Conservation (phyloP, 2,888 invertebrate genomes). For the Acrobasis repandana region DNA sequence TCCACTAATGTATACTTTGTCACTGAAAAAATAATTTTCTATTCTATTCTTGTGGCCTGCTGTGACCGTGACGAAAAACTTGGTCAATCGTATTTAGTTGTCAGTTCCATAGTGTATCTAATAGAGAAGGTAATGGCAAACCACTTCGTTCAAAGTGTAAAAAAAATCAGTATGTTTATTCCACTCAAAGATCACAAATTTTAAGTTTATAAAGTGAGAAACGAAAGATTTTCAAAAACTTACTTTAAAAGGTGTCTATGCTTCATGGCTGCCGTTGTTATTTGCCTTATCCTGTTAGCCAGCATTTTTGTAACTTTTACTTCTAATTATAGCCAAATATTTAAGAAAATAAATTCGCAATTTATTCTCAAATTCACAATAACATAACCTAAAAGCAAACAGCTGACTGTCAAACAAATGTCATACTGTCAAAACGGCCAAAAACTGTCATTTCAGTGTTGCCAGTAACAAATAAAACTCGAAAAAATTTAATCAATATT, state of each 20-base stretch:
- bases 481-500: neutral
- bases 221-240: constrained; percentile 28
- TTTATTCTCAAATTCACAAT: neutral
- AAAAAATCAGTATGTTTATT: too few relatives aligned
- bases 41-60: too few relatives aligned
- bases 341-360: neutral
- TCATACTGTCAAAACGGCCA: too few relatives aligned
- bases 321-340: neutral
- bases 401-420: constrained; percentile 17
- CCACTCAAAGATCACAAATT: too few relatives aligned
- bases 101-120: too few relatives aligned
- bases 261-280: constrained; percentile 31
- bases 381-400: constrained; percentile 22
- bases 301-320: constrained; percentile 41
- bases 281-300: constrained; percentile 37
- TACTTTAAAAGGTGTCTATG: constrained; percentile 50
- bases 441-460: neutral
- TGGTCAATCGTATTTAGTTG: too few relatives aligned
- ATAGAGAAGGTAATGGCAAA: too few relatives aligned
- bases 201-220: too few relatives aligned
- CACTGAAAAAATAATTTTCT: too few relatives aligned
- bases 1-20: too few relatives aligned
- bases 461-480: neutral
- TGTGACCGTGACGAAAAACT: too few relatives aligned
- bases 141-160: too few relatives aligned